Evolutionary conservation across 2,888 invertebrate genomes (phyloP), one percentile per base, ranked within the genome.

Genomic region (Crossocerus cetratus): DNA sequence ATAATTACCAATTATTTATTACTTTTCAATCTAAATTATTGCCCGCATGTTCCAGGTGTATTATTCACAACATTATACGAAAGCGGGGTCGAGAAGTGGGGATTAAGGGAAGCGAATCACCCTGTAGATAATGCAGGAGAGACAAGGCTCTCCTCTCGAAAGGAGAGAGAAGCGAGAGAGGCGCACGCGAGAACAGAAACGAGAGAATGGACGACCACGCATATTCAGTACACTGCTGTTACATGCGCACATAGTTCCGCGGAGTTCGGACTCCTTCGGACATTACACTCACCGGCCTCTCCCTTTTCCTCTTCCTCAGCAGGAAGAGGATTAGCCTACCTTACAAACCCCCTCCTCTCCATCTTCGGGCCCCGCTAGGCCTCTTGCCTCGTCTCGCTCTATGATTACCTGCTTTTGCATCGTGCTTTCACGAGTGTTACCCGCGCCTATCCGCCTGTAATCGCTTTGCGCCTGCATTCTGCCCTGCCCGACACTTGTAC

Each of bases 71-170:
- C n/a, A n/a, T n/a, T n/a, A n/a, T n/a, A n/a, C n/a, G n/a, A n/a
- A n/a, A n/a, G n/a, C n/a, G n/a, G n/a, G n/a, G n/a, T n/a, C n/a
- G n/a, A n/a, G n/a, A n/a, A n/a, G n/a, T n/a, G n/a, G n/a, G n/a
- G n/a, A n/a, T n/a, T n/a, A n/a, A n/a, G n/a, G n/a, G n/a, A n/a
- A n/a, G n/a, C n/a, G n/a, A n/a, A n/a, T 77, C 70, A 78, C 65
- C 65, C 42, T 72, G 77, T 83, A 81, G 69, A 78, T 78, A 83
- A 80, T 78, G 81, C 77, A 80, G 62, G 55, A 66, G 71, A 72
- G 72, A 75, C 74, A 72, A 75, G 61, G 49, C 32, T 32, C 32
- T 32, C 32, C 32, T 32, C 32, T 4, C 32, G 32, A 32, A 11
- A 32, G 32, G 5, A 32, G 32, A 32, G 23, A 32, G 32, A 32